Conservation (phyloP, 2,888 invertebrate species). For the Epiblema foenella region DNA sequence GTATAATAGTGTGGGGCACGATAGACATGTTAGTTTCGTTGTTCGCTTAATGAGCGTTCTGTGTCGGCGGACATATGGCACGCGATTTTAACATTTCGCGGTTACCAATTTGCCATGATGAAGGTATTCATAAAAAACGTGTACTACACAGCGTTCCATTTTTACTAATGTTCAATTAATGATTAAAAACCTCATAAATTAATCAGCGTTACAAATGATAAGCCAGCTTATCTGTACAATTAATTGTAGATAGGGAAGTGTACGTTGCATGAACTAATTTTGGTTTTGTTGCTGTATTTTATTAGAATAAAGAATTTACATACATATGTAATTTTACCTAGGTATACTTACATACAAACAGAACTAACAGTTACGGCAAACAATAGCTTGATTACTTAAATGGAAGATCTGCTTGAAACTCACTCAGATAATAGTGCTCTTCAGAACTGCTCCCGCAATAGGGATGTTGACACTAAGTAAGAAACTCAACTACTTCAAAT, state of each 20-base stretch:
- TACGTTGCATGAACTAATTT: no score
- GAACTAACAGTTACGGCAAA: not conserved
- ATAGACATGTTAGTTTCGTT: constrained; percentile 55
- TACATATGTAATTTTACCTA: no score
- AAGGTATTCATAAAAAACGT: not conserved
- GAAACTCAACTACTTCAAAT: no score
- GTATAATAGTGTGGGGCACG: constrained; percentile 58
- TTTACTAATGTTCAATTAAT: not conserved
- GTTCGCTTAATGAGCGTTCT: constrained; percentile 52
- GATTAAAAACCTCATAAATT: not conserved
- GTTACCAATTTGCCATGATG: not conserved
- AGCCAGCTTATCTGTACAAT: no score
- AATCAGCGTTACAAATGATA: no score
- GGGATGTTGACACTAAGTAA: no score
- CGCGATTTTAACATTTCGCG: constrained; percentile 33
- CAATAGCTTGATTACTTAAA: not conserved
- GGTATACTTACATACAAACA: not conserved
- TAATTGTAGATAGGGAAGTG: no score
- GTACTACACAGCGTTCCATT: not conserved
- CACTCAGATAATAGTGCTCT: not conserved
- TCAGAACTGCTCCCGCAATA: constrained; percentile 4
- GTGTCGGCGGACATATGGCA: constrained; percentile 42
- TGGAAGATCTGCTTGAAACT: constrained; percentile 8
- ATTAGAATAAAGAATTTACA: no score
- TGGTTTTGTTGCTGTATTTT: no score